Evolutionary conservation across 37 sponge, comb jelly and placozoan genomes (phyloP).

Genomic region (Cliona cf. orientalis): DNA sequence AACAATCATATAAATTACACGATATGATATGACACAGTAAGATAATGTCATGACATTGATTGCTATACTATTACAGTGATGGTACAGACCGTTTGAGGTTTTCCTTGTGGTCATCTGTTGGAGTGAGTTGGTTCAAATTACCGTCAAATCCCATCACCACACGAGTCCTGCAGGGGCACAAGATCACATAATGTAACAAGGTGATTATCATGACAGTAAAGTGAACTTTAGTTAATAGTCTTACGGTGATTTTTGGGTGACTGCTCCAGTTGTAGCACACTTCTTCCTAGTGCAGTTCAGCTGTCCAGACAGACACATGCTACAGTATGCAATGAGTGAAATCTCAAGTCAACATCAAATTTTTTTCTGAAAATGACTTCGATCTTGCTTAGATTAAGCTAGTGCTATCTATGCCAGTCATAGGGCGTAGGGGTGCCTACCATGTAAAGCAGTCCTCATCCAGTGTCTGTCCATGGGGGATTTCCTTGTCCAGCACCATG

Average conservation of each 20-base stretch:
- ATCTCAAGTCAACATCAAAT: background rate
- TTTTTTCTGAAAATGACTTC: too few species aligned
- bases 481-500: background rate
- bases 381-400: too few species aligned
- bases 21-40: too few species aligned
- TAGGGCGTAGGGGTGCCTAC: background rate
- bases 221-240: background rate
- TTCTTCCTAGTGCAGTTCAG: background rate
- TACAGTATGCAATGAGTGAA: background rate
- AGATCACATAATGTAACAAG: background rate
- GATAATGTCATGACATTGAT: too few species aligned
- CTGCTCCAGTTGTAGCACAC: conserved; percentile 1
- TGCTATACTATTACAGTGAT: background rate
- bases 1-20: too few species aligned
- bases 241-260: background rate
- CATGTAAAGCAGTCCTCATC: conserved; percentile 25
- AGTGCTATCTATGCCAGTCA: too few species aligned
- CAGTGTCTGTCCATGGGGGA: background rate
- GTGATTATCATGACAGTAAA: conserved; percentile 14
- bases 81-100: conserved; percentile 9
- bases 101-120: background rate
- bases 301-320: background rate
- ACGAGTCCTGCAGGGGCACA: background rate
- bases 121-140: background rate
- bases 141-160: background rate